Conservation (phyloP, 2,113 vertebrate species). For the Calyptommatus sinebrachiatus region DNA sequence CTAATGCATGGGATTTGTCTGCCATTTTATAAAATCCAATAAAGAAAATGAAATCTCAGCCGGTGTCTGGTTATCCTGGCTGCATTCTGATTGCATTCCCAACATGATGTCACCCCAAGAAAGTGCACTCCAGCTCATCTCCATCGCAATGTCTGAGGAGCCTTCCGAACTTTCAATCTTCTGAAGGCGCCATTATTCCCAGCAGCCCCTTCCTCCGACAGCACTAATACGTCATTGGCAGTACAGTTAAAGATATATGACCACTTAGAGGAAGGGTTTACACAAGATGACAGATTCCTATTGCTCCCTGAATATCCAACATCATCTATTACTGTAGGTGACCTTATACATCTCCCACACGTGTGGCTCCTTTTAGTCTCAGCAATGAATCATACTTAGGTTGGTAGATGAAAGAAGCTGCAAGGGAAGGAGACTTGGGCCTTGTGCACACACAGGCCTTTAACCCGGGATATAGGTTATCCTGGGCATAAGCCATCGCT, state of each 20-base stretch:
- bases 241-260: constrained; percentile 19
- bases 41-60: constrained; percentile 17
- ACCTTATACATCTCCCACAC: constrained; percentile 22
- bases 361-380: constrained; percentile 9
- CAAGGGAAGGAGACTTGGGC: not conserved
- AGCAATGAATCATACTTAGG: constrained; percentile 7
- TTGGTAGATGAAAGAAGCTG: not conserved
- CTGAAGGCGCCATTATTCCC: constrained; percentile 14
- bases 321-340: constrained; percentile 27
- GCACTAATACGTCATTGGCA: not conserved
- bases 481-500: no score
- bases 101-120: not conserved
- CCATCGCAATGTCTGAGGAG: not conserved
- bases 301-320: constrained; percentile 22
- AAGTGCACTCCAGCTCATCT: not conserved
- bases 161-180: constrained; percentile 23
- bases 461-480: no score
- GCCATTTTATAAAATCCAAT: constrained; percentile 6
- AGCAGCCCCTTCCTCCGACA: constrained; percentile 6
- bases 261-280: constrained; percentile 29
- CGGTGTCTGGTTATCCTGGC: not conserved
- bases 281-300: constrained; percentile 24
- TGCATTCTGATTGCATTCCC: not conserved
- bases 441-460: not conserved
- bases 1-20: not conserved